A percentile compares a stretch with the other conserved stretches of the same genome.
These are phyloP conservation scores for Drosophila lutescens DNA, from an alignment of 2,888 invertebrate genomes.

Conservation along the genomic window DNA sequence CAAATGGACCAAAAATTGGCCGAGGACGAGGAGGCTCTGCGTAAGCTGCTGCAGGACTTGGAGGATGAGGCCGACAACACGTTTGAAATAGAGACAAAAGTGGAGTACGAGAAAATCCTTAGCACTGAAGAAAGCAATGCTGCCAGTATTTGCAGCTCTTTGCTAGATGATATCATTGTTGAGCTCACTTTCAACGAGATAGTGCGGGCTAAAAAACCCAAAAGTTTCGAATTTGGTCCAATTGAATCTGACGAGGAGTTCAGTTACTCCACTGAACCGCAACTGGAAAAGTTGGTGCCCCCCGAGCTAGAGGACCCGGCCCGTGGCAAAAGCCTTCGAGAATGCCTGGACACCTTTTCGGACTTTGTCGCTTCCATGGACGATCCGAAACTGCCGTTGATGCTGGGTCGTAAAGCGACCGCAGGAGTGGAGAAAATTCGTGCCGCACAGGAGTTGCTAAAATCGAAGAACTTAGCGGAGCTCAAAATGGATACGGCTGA, in stretches of 20 bases:
- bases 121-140: slow-evolving; percentile 23
- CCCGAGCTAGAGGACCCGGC: slow-evolving; percentile 51
- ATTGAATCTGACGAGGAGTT: slow-evolving; percentile 72
- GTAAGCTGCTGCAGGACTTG: slow-evolving; percentile 62
- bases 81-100: slow-evolving; percentile 41
- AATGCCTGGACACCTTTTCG: slow-evolving; percentile 60
- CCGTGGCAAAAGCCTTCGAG: slow-evolving; percentile 60
- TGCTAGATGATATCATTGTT: slow-evolving; percentile 61
- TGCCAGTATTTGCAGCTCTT: slow-evolving; percentile 39
- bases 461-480: slow-evolving; percentile 44
- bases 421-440: slow-evolving; percentile 51
- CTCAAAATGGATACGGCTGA: slow-evolving; percentile 59
- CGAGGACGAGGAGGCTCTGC: slow-evolving; percentile 64
- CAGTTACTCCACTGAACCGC: slow-evolving; percentile 52
- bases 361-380: slow-evolving; percentile 43
- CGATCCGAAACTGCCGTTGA: slow-evolving; percentile 19
- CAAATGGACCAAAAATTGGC: slow-evolving; percentile 46
- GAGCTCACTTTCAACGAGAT: slow-evolving; percentile 41
- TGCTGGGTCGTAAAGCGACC: slow-evolving; percentile 11
- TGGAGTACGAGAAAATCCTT: slow-evolving; percentile 25
- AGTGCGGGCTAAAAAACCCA: slow-evolving; percentile 35
- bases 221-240: slow-evolving; percentile 58
- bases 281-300: slow-evolving; percentile 38
- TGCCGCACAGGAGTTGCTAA: slow-evolving; percentile 59
- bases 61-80: slow-evolving; percentile 64